Base-by-base conservation (phyloP, 2,797 vertebrate genomes). In the Malurus splendens region DNA sequence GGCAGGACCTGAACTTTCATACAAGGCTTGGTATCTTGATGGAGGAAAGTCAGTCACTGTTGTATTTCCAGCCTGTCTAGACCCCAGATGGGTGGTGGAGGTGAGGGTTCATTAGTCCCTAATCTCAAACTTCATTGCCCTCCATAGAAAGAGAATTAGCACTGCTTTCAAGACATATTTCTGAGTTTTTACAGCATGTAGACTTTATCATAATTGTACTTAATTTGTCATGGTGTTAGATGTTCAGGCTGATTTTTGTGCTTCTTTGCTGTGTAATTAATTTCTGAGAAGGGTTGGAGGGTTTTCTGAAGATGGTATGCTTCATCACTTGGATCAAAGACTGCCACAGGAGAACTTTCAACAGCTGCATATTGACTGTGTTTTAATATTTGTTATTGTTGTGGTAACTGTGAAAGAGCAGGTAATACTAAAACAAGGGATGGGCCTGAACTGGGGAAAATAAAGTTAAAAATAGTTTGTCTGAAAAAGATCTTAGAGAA, bases 321-420 rank as follows among this genome's bases (percentile, higher is more conserved):
- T 73, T 70, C 33, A 54, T 82, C 18, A 28, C 36, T 79, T 81
- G 47, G 45, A 79, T 92, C 64, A 87, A 79, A 87, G 76, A 22
- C 62, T 89, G 54, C 62, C 33, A 70, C 25, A 51, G 76, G 42
- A 84, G 72, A 79, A 55, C 50, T 82, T 84, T 30, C 8, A 67
- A 65, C 76, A 90, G 64, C 66, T 93, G 52, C 2, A 1, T 33
- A 17, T 44, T 89, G 41, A 30, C 60, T 66, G 12, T 84, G 32
- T 89, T 87, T 89, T 81, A 81, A 18, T 61, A 38, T 30, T 44
- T 62, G 79, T 62, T 89, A 30, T 95, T 93, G 45, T 88, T 88
- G 27, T 92, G 59, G 73, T 82, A 95, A 88, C 86, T 91, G n/a
- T 73, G 60, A 93, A 90, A 65, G 82, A 94, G 33, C 27, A 89